Evolutionary conservation across 2,113 vertebrate genomes (phyloP).

Genomic region (Sorex fumeus): DNA sequence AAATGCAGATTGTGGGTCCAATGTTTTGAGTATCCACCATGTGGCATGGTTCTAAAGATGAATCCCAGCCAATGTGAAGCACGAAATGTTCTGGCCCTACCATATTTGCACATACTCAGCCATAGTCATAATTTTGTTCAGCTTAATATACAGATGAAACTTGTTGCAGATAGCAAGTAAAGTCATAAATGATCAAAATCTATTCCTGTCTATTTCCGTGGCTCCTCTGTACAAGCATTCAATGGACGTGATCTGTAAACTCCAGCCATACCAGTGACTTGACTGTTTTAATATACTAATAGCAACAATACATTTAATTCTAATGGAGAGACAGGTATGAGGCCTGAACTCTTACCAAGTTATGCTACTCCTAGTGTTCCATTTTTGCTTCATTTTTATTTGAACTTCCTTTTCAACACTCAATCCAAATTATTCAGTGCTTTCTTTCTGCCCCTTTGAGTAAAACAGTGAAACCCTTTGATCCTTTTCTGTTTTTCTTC

Average conservation of each 20-base stretch:
- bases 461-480: slow-evolving; percentile 49
- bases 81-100: slow-evolving; percentile 4
- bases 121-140: slow-evolving; percentile 44
- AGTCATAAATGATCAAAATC: background rate
- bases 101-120: slow-evolving; percentile 27
- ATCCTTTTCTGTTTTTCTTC: slow-evolving; percentile 36
- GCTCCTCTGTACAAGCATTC: background rate
- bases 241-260: background rate
- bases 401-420: slow-evolving; percentile 63
- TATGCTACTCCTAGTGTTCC: background rate
- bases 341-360: slow-evolving; percentile 41
- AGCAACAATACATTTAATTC: slow-evolving; percentile 1
- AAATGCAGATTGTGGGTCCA: background rate
- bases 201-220: slow-evolving; percentile 44
- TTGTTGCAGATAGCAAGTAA: slow-evolving; percentile 33
- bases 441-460: slow-evolving; percentile 19
- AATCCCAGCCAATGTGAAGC: background rate
- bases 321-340: background rate
- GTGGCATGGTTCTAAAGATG: slow-evolving; percentile 58
- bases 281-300: background rate
- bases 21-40: slow-evolving; percentile 38
- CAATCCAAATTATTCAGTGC: slow-evolving; percentile 1
- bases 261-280: background rate
- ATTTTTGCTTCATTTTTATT: slow-evolving; percentile 66
- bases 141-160: background rate